Evolutionary conservation across 2,113 vertebrate genomes (phyloP).

Genomic region (Oreochromis niloticus): DNA sequence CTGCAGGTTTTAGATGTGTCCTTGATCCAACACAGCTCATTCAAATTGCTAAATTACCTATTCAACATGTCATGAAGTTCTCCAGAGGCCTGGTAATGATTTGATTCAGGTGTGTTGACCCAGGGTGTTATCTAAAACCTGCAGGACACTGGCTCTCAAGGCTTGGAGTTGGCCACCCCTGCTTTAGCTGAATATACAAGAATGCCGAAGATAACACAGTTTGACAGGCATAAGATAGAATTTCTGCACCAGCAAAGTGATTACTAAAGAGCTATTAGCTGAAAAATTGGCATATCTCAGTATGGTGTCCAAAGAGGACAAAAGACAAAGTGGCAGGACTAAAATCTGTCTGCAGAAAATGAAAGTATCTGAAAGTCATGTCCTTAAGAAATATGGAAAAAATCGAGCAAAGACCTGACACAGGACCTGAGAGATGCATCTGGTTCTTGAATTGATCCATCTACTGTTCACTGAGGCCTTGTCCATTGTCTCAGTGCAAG

Average conservation of each 20-base stretch:
- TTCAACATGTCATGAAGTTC: background rate
- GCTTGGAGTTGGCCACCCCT: background rate
- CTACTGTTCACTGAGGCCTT: background rate
- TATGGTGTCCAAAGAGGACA: background rate
- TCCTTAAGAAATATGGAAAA: background rate
- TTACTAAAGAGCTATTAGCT: background rate
- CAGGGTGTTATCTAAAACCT: background rate
- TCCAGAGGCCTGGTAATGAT: background rate
- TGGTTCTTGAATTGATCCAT: background rate
- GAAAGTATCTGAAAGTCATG: background rate
- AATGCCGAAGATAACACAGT: background rate
- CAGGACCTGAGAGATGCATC: background rate
- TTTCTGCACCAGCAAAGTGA: background rate
- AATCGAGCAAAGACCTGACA: background rate
- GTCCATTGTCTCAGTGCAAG: background rate
- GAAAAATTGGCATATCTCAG: background rate
- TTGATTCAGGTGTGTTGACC: background rate
- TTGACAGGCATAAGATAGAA: background rate
- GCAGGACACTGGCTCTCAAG: background rate
- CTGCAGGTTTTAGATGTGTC: too few species aligned
- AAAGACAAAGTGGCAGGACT: background rate
- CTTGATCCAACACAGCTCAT: too few species aligned
- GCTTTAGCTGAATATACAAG: background rate
- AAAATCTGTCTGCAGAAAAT: background rate
- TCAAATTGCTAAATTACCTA: background rate